These are phyloP conservation scores for Tachina lurida DNA, from an alignment of 2,888 invertebrate species.

Conservation along the genomic window DNA sequence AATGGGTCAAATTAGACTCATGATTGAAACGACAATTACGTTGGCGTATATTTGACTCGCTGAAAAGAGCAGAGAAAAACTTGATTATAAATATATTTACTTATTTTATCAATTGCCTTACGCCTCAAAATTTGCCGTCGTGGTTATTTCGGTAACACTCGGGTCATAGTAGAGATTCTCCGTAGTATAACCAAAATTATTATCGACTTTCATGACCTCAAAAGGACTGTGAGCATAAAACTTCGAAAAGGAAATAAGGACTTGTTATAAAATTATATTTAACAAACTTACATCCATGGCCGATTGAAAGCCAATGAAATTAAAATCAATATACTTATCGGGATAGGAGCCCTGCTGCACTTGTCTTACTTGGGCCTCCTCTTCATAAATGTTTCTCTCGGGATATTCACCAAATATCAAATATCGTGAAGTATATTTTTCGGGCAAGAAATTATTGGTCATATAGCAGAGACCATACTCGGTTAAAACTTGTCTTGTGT, in stretches of 20 bases:
- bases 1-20: conserved; percentile 82
- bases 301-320: conserved; percentile 77
- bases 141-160: conserved; percentile 60
- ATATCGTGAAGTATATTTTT: conserved; percentile 77
- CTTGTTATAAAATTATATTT: too few relatives aligned
- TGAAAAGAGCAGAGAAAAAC: conserved; percentile 56
- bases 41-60: conserved; percentile 78
- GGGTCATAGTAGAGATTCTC: conserved; percentile 67
- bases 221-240: conserved; percentile 71
- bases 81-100: not conserved
- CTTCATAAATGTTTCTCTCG: conserved; percentile 57
- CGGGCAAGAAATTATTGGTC: conserved; percentile 76
- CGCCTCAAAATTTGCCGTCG: conserved; percentile 69
- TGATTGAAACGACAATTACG: conserved; percentile 80
- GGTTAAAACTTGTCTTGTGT: conserved; percentile 79
- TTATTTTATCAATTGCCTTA: conserved; percentile 23
- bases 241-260: conserved; percentile 24
- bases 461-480: conserved; percentile 82
- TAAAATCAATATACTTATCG: conserved; percentile 77
- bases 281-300: conserved; percentile 64
- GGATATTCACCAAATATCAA: conserved; percentile 77
- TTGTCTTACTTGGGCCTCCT: conserved; percentile 56
- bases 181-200: conserved; percentile 67
- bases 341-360: conserved; percentile 75
- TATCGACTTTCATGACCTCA: conserved; percentile 73